phyloP scores from a whole-genome alignment of 2,113 vertebrate genomes.

The Stigmatopora argus region DNA sequence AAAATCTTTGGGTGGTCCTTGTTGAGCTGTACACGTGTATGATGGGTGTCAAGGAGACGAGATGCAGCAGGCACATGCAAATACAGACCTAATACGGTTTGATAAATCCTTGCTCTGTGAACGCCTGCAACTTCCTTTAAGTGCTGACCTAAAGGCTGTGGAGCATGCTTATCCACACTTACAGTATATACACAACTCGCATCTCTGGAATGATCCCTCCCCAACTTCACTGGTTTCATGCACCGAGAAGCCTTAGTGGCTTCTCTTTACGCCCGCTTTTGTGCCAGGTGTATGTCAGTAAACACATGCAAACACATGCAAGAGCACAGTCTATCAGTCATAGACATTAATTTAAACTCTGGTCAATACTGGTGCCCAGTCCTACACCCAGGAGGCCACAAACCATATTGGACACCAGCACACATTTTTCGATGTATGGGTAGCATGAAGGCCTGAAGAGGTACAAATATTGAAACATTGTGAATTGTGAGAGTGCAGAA shows the following conservation, averaged over 20 bases:
- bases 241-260: constrained; percentile 8
- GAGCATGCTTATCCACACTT: constrained; percentile 7
- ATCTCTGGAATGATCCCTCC: constrained; percentile 31
- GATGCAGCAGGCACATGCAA: constrained; percentile 26
- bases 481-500: not conserved
- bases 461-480: constrained; percentile 29
- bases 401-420: constrained; percentile 38
- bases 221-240: constrained; percentile 24
- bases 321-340: constrained; percentile 11
- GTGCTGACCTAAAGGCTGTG: constrained; percentile 10
- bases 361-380: constrained; percentile 22
- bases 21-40: constrained; percentile 8
- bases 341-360: constrained; percentile 11
- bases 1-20: constrained; percentile 67
- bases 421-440: constrained; percentile 24
- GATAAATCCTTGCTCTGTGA: constrained; percentile 12
- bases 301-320: constrained; percentile 21
- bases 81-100: constrained; percentile 26
- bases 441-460: constrained; percentile 50
- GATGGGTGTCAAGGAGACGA: constrained; percentile 10
- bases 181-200: constrained; percentile 1
- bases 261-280: constrained; percentile 1
- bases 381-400: no score
- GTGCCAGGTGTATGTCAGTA: constrained; percentile 13
- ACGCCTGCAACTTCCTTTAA: constrained; percentile 34